These are phyloP conservation scores for Erebia palarica DNA, from an alignment of 2,888 invertebrate species.

Conservation along the genomic window DNA sequence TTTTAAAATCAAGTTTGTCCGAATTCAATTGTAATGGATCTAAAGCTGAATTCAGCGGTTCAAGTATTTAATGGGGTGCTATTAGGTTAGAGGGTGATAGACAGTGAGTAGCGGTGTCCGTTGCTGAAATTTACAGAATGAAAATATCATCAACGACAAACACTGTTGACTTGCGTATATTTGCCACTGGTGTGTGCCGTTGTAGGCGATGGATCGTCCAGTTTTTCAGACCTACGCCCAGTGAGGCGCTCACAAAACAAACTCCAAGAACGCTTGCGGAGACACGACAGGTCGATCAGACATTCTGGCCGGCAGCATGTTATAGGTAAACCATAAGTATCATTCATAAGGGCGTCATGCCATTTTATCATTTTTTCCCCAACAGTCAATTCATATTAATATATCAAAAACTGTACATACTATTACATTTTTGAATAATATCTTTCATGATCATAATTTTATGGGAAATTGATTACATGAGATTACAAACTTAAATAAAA, in stretches of 20 bases:
- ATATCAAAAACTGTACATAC: background rate
- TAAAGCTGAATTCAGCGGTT: constrained; percentile 64
- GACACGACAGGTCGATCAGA: constrained; percentile 75
- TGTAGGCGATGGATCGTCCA: constrained; percentile 83
- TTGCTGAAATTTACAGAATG: constrained; percentile 77
- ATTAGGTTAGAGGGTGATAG: constrained; percentile 59
- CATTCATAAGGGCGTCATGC: constrained; percentile 78
- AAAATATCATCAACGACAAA: constrained; percentile 76
- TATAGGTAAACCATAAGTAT: constrained; percentile 82
- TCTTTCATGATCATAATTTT: constrained; percentile 8
- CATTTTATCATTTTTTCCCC: constrained; percentile 59
- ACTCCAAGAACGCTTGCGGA: constrained; percentile 69
- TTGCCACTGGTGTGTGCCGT: constrained; percentile 75
- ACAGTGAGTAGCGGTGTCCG: constrained; percentile 74
- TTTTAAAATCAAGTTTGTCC: constrained; percentile 39
- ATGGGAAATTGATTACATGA: background rate
- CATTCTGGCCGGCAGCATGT: constrained; percentile 78
- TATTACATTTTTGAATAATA: constrained; percentile 5
- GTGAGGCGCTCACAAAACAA: constrained; percentile 76
- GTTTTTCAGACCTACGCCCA: constrained; percentile 82
- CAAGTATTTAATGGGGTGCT: constrained; percentile 55
- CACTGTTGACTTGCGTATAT: constrained; percentile 68
- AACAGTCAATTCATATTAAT: constrained; percentile 34
- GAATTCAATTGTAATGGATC: constrained; percentile 53
- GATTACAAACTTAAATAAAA: background rate